Evolutionary conservation across 2,797 vertebrate species (phyloP).

Genomic region (Anguilla marmorata): DNA sequence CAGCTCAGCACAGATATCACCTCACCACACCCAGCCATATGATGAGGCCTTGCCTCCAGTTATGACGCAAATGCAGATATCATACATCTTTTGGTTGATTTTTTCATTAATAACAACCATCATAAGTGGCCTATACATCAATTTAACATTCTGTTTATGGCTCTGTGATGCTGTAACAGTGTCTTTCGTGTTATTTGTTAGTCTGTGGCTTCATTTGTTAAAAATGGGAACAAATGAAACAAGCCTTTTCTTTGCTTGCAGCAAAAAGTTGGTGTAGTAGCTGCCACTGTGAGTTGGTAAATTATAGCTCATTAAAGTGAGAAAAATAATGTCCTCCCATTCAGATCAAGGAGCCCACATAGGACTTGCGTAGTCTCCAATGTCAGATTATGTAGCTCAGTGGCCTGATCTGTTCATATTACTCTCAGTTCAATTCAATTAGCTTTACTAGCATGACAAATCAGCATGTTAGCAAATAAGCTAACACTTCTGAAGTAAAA

Average conservation of each 20-base stretch:
- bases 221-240: neutral
- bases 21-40: neutral
- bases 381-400: neutral
- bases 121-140: neutral
- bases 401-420: neutral
- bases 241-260: neutral
- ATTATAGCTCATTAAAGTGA: neutral
- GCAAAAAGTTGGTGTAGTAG: neutral
- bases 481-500: neutral
- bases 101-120: neutral
- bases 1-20: neutral
- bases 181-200: neutral
- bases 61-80: neutral
- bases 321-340: neutral
- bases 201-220: neutral
- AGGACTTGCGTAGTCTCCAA: neutral
- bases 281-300: neutral
- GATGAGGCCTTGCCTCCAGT: neutral
- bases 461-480: neutral
- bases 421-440: neutral
- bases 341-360: neutral
- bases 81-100: neutral
- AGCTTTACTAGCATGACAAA: neutral
- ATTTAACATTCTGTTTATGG: neutral
- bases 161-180: neutral